A percentile compares a stretch with the other conserved stretches of the same genome.
phyloP scores from a whole-genome alignment of 2,113 vertebrate genomes.

The Ploceus nigricollis region DNA sequence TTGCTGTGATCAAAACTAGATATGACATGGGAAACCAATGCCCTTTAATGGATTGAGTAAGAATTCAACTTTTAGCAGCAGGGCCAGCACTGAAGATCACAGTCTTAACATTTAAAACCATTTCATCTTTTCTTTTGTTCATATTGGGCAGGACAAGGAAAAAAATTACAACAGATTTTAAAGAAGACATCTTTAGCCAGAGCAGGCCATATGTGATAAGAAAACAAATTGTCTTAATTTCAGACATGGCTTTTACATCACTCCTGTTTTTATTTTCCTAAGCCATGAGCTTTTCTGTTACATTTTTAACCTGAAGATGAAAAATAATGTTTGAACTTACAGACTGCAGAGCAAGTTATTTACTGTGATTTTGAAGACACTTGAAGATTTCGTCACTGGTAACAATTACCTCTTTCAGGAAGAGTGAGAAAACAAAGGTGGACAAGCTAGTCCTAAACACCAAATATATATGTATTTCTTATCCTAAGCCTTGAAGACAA shows the following conservation, averaged over 20 bases:
- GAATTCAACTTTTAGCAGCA: not conserved
- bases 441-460: not conserved
- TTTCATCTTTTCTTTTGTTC: constrained; percentile 15
- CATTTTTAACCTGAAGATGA: not conserved
- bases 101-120: constrained; percentile 4
- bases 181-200: not conserved
- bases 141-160: not conserved
- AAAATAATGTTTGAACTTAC: not conserved
- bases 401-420: not conserved
- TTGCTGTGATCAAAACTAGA: constrained; percentile 45
- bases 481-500: not conserved
- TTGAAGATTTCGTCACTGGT: not conserved
- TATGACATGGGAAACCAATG: constrained; percentile 47
- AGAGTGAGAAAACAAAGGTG: not conserved
- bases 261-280: not conserved
- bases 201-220: not conserved
- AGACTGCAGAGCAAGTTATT: not conserved
- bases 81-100: not conserved
- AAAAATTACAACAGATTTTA: not conserved
- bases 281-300: not conserved
- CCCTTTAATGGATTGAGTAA: constrained; percentile 37
- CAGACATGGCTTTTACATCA: not conserved
- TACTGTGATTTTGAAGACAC: not conserved
- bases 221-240: not conserved
- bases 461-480: not conserved